Base-by-base conservation (phyloP, 2,797 vertebrate genomes). In the Leucoraja ocellata region DNA sequence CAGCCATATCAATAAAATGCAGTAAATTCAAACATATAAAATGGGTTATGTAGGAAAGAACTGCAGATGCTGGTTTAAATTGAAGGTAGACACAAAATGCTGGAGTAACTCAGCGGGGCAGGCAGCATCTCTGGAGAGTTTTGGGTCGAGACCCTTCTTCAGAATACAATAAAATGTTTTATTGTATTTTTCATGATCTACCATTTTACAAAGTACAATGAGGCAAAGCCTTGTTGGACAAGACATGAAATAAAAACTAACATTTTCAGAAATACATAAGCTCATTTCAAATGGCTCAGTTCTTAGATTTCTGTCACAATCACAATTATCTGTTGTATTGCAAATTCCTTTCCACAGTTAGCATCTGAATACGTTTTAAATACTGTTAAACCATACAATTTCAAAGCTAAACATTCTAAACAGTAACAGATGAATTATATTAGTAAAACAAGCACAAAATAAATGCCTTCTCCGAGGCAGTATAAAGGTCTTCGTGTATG, bases 401-500 rank as follows among this genome's bases (percentile, higher is more conserved):
- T 95, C 94, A 94, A 95, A 95, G 96, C 95, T 95, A 97, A 97
- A 97, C 96, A 97, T 93, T 95, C 94, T 95, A 94, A 96, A 95
- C 94, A 94, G 23, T 94, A 97, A 96, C 97, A 97, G 96, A 97
- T 97, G 97, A 97, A 96, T 93, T 94, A 94, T 95, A 95, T 93
- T 81, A 94, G 95, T 96, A 95, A 94, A 95, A 96, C 65, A 96
- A 96, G 94, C 65, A 93, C 94, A 95, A 77, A 95, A 94, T 94
- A 95, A 95, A 95, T 94, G 94, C 95, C 5, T 73, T 23, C 94
- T 94, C 78, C 0, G 63, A 93, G 94, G 71, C 93, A 93, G 95
- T 96, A 97, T 96, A 97, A 97, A 96, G 96, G 94, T 94, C 94
- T 95, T 96, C 96, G 96, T 97, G 95, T 86, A 94, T 96, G 96